Evolutionary conservation across 2,113 vertebrate genomes (phyloP).

Genomic region (Macaca mulatta): DNA sequence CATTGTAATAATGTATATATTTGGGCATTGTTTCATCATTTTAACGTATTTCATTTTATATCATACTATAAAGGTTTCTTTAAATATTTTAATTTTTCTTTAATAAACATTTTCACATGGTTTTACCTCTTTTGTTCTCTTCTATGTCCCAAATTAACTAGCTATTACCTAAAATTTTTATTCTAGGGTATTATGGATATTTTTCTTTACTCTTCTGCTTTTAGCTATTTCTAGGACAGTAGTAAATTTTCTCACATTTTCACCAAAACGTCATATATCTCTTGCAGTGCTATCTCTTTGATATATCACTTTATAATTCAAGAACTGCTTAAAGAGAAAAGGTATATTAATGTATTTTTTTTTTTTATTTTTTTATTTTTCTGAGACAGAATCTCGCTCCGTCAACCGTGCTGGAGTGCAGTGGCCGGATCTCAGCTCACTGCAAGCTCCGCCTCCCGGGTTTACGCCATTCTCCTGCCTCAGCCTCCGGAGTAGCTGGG

Average conservation of each 20-base stretch:
- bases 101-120: background rate
- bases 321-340: background rate
- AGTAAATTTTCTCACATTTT: background rate
- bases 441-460: too few species aligned
- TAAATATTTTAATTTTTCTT: background rate
- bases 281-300: background rate
- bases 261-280: background rate
- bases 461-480: too few species aligned
- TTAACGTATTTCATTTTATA: background rate
- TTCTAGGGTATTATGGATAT: background rate
- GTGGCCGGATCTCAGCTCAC: too few species aligned
- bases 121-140: background rate
- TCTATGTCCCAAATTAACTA: background rate
- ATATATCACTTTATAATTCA: background rate
- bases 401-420: too few species aligned
- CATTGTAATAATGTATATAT: background rate
- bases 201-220: background rate
- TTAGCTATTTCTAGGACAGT: background rate
- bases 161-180: background rate
- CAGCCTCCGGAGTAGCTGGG: too few species aligned
- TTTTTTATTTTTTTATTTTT: background rate
- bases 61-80: background rate
- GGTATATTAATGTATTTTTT: background rate
- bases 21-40: background rate
- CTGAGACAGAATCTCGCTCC: too few species aligned